Evolutionary conservation across 2,113 vertebrate species (phyloP), one percentile per base, ranked within the genome.

Genomic region (Rhineura floridana): DNA sequence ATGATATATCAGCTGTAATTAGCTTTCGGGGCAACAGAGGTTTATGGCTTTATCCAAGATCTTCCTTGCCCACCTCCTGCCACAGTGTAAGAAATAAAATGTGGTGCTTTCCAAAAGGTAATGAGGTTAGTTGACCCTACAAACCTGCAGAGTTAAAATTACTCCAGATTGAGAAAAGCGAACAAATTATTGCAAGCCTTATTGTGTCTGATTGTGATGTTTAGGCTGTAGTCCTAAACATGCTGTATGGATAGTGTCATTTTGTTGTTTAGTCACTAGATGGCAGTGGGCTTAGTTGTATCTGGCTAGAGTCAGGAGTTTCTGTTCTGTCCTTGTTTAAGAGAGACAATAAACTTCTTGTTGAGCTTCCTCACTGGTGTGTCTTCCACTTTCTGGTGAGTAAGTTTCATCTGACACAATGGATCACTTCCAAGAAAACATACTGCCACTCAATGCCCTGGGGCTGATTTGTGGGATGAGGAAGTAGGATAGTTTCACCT

Each of bases 31-130:
- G 62, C 88, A 94, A 95, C 95, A 86, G 70, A 91, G 83, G 9
- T 76, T 83, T 90, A 91, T 91, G 92, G 92, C 90, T 93, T 96
- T 91, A 92, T 59, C 46, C 81, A 89, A 94, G 62, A 36, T 88
- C 89, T 88, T 39, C 55, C 55, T 59, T 59, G 19, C 6, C 55
- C 55, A 59, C 17, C 55, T 19, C 17, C 9, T 19, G 21, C 55
- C 55, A 59, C 15, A 59, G 28, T 85, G 91, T 91, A 94, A 93
- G 91, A 93, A 95, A 92, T 87, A 90, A 93, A 95, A 94, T 91
- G 0, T 9, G 76, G 88, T 91, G 88, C 88, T 94, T 90, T 91
- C 88, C 6, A 33, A 90, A 92, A 93, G 76, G 89, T 90, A 94
- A 93, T 90, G 81, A 92, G 88, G 94, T 95, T 93, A 94, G 88